Base-by-base conservation (phyloP, 2,113 vertebrate species). In the Excalfactoria chinensis region DNA sequence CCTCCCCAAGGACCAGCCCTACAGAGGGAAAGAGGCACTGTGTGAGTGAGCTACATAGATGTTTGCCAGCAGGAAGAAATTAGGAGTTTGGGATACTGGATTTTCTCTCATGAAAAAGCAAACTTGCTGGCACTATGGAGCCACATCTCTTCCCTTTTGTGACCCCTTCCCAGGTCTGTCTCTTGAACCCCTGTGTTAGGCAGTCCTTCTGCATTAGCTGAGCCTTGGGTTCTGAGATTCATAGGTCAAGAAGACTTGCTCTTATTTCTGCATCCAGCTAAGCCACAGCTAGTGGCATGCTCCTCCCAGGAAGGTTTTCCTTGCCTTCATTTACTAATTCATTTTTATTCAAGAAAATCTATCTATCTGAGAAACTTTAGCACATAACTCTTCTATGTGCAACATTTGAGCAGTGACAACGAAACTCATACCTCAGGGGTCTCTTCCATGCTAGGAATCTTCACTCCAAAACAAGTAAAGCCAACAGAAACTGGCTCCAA, bases 241-340 rank as follows among this genome's bases (percentile, higher is more conserved):
- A 49, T 1, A 2, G 8, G 11, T 28, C 46, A 81, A n/a, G 32
- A 37, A 56, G 28, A 15, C 6, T 13, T 72, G 28, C 41, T 46
- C 34, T n/a, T 41, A 46, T 46, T 82, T 73, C 48, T 74, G 20
- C 14, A 18, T 55, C 37, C 25, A 43, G 74, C 48, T 30, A 13
- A 90, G 56, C 7, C 0, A 0, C n/a, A 49, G 7, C 15, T 44
- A 40, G 16, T 35, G 21, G 9, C 22, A 16, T 51, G 12, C 3
- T 96, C 7, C 48, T 11, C 6, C 11, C 10, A 1, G 28, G 28
- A 84, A 82, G 23, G 10, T 67, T 44, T 60, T 62, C 25, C 28
- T 79, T 43, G 63, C 3, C 10, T 75, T 66, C 32, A 48, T 56
- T 79, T 51, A 26, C 5, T 30, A 21, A 40, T 43, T 53, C 48